These are phyloP conservation scores for Serrognathus titanus DNA, from an alignment of 2,888 invertebrate species.

Conservation along the genomic window DNA sequence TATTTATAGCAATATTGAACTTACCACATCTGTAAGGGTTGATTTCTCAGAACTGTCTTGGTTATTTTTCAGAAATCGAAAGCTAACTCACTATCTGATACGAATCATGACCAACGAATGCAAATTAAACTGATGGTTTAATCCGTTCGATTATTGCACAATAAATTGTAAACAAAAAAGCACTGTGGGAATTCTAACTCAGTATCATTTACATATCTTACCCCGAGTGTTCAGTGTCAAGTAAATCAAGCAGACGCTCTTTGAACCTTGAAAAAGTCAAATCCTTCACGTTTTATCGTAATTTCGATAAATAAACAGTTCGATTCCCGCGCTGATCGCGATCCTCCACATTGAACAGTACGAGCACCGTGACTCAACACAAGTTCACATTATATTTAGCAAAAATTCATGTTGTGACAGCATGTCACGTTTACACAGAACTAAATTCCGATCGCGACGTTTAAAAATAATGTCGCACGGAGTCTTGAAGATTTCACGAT, in stretches of 20 bases:
- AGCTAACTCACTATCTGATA: no score
- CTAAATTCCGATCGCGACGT: constrained; percentile 7
- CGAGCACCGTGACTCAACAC: constrained; percentile 27
- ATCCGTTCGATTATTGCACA: constrained; percentile 42
- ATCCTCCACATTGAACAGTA: constrained; percentile 22
- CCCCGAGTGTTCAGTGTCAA: not conserved
- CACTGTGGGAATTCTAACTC: constrained; percentile 9
- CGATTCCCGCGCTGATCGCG: constrained; percentile 26
- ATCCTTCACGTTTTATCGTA: constrained; percentile 23
- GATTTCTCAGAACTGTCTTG: no score
- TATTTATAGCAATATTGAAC: no score
- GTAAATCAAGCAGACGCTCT: constrained; percentile 20
- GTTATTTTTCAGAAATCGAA: not conserved
- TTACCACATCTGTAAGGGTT: no score
- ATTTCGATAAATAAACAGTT: constrained; percentile 23
- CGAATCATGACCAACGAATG: no score
- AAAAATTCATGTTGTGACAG: constrained; percentile 6
- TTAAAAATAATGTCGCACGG: constrained; percentile 4
- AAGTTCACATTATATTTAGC: constrained; percentile 18
- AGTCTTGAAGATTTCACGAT: not conserved
- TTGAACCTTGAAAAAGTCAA: constrained; percentile 28
- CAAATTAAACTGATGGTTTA: no score
- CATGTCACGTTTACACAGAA: constrained; percentile 15
- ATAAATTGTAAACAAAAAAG: constrained; percentile 27
- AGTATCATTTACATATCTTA: constrained; percentile 10